A percentile compares a stretch with the other conserved stretches of the same genome.
These are phyloP conservation scores for Epinephelus coioides DNA, from an alignment of 2,797 vertebrate species.

Conservation along the genomic window DNA sequence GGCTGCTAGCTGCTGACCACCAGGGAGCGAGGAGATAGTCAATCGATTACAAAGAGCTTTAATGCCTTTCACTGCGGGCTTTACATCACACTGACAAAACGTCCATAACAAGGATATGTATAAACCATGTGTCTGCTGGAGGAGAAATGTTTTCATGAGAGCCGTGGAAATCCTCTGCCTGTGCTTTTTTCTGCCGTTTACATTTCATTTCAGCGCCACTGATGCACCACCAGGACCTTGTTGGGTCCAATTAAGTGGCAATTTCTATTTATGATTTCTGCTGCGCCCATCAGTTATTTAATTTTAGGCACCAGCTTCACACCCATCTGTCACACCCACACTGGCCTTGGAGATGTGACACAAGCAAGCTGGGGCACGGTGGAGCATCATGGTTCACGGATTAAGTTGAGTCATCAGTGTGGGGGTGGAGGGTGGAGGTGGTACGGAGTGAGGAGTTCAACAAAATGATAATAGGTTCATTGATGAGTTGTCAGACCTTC, in stretches of 20 bases:
- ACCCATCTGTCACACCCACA: conserved; percentile 65
- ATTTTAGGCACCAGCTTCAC: conserved; percentile 56
- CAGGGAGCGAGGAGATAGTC: conserved; percentile 33
- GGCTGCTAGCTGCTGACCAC: conserved; percentile 42
- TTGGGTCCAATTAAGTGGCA: conserved; percentile 48
- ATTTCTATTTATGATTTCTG: conserved; percentile 45
- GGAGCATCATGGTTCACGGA: conserved; percentile 23
- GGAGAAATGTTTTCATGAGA: conserved; percentile 49
- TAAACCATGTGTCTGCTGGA: conserved; percentile 57
- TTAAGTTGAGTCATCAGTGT: conserved; percentile 46
- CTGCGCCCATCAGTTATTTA: conserved; percentile 50
- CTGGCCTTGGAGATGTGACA: conserved; percentile 45
- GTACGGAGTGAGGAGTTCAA: conserved; percentile 28
- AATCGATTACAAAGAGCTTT: conserved; percentile 54
- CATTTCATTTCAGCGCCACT: conserved; percentile 31
- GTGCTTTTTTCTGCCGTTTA: conserved; percentile 25
- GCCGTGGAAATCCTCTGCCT: conserved; percentile 40
- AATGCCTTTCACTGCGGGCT: conserved; percentile 60
- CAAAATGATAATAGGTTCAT: conserved; percentile 55
- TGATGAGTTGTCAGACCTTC: conserved; percentile 60
- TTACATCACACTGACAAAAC: conserved; percentile 51
- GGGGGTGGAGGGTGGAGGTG: conserved; percentile 29
- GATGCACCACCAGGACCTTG: conserved; percentile 33
- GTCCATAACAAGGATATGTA: conserved; percentile 41
- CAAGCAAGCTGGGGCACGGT: conserved; percentile 28